Base-by-base conservation (phyloP, 2,888 invertebrate genomes). In the Eilema sororculum region DNA sequence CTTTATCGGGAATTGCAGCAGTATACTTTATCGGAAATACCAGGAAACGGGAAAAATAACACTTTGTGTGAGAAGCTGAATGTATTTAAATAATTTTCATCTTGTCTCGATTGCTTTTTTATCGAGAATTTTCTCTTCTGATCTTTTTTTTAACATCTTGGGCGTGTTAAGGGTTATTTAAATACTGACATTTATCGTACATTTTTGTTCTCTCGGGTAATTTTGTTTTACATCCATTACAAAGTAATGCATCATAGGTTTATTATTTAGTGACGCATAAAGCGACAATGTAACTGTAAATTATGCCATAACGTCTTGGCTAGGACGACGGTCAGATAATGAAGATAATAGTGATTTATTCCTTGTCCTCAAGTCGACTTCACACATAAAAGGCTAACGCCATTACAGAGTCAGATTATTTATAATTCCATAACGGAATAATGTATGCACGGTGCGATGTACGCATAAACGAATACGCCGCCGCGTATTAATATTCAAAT, bases 401-500 rank as follows among this genome's bases (percentile, higher is more conserved):
- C 79, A 83, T 84, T 84, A 83, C 79, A 78, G 76, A 79, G 78
- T 82, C 81, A 80, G 84, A 86, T 87, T 89, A 89, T 88, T 87
- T 89, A 88, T 87, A 86, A 87, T 84, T 84, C 87, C 87, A 87
- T 88, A 89, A 84, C 84, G 81, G 79, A 86, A 78, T 91, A 91
- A 91, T 89, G 85, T 88, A 90, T 89, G 88, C 89, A 82, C 83
- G 85, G 83, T 84, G 86, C 87, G 85, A 81, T 86, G 86, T 84
- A 85, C 81, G 85, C 83, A 85, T 88, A 89, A 89, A 86, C 87
- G 88, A 86, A 89, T 87, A 88, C 83, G 81, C 86, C 85, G 81
- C 82, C 80, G 79, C 77, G 84, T 90, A 92, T 93, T 92, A 94
- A 93, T 93, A 94, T 93, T 93, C 90, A 92, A 92, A 93, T 90